Evolutionary conservation across 2,888 invertebrate genomes (phyloP).

Genomic region (Nomada flava): DNA sequence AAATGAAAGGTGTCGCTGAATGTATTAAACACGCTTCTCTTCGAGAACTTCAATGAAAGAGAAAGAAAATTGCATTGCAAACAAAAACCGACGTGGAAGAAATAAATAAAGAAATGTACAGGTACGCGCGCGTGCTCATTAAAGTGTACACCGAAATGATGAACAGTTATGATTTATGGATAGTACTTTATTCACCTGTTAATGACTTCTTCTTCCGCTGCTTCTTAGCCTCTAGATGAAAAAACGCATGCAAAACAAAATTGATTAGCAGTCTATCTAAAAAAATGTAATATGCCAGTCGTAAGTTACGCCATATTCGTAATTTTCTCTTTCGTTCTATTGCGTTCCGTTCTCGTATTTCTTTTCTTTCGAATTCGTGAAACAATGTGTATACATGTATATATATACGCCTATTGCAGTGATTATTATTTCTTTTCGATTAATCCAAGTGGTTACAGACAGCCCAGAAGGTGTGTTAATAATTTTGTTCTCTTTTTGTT

Average conservation of each 20-base stretch:
- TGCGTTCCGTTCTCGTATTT: constrained; percentile 9
- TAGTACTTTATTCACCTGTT: constrained; percentile 89
- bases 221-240: constrained; percentile 95
- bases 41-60: too few relatives aligned
- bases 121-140: constrained; percentile 36
- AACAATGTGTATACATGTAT: too few relatives aligned
- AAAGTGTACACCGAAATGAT: constrained; percentile 51
- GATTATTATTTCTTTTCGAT: background rate
- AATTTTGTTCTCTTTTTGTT: background rate
- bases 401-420: too few relatives aligned
- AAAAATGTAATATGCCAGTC: constrained; percentile 70
- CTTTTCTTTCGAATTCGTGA: background rate
- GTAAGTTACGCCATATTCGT: constrained; percentile 52
- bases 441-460: constrained; percentile 46
- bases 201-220: constrained; percentile 96
- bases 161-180: constrained; percentile 67
- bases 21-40: background rate
- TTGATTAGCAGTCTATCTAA: constrained; percentile 81
- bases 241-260: constrained; percentile 84
- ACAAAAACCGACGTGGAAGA: too few relatives aligned
- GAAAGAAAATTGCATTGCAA: background rate
- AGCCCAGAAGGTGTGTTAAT: constrained; percentile 54
- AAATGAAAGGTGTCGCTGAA: constrained; percentile 51
- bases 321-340: constrained; percentile 31
- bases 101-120: constrained; percentile 23